Evolutionary conservation across 2,888 invertebrate species (phyloP).

Genomic region (Drosophila nr. perissopoda): DNA sequence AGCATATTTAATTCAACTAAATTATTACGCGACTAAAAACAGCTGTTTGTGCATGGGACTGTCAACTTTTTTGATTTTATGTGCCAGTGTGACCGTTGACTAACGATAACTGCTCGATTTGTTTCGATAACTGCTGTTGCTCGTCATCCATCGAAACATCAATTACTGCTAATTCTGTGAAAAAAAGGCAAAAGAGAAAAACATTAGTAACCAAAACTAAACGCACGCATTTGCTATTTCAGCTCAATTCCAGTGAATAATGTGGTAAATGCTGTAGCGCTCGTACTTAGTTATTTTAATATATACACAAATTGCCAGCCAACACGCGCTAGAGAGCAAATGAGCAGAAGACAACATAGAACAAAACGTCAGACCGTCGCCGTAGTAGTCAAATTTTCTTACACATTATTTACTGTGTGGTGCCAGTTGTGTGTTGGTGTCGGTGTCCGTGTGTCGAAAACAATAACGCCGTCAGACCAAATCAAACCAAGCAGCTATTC

Average conservation of each 20-base stretch:
- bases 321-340: slow-evolving; percentile 27
- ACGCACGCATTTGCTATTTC: slow-evolving; percentile 39
- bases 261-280: slow-evolving; percentile 43
- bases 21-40: slow-evolving; percentile 51
- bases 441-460: slow-evolving; percentile 55
- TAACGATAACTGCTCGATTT: background rate
- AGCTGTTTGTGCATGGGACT: slow-evolving; percentile 32
- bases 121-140: slow-evolving; percentile 36
- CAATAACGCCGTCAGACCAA: slow-evolving; percentile 48
- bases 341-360: slow-evolving; percentile 48
- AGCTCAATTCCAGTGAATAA: slow-evolving; percentile 40
- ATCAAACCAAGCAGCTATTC: slow-evolving; percentile 29
- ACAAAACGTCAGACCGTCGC: slow-evolving; percentile 49
- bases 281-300: slow-evolving; percentile 43
- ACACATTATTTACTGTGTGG: slow-evolving; percentile 56
- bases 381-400: slow-evolving; percentile 64
- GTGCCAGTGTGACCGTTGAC: slow-evolving; percentile 27
- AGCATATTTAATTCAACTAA: slow-evolving; percentile 63
- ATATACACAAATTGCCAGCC: slow-evolving; percentile 22
- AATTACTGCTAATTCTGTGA: slow-evolving; percentile 62
- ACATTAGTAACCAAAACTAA: slow-evolving; percentile 54
- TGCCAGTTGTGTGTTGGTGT: slow-evolving; percentile 43
- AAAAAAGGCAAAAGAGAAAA: slow-evolving; percentile 48
- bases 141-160: slow-evolving; percentile 53
- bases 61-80: slow-evolving; percentile 6